Evolutionary conservation across 2,888 invertebrate genomes (phyloP).

Genomic region (Drosophila kuntzei): DNA sequence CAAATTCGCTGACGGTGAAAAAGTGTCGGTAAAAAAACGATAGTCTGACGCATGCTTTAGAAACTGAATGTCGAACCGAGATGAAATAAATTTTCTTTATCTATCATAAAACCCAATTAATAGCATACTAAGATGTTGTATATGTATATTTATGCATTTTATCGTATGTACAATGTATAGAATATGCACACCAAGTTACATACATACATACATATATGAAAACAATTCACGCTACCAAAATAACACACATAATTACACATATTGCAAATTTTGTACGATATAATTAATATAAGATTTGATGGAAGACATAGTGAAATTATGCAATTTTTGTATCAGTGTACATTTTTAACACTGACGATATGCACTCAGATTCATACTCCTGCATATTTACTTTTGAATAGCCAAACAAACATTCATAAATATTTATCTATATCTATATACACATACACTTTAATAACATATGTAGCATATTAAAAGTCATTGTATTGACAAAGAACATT

Average conservation of each 20-base stretch:
- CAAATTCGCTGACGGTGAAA: too few species aligned
- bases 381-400: background rate
- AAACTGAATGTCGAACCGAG: background rate
- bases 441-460: slow-evolving; percentile 19
- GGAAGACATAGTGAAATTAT: slow-evolving; percentile 67
- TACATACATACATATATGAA: slow-evolving; percentile 5
- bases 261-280: too few species aligned
- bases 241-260: too few species aligned
- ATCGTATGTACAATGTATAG: background rate
- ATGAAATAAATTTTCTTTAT: background rate
- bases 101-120: background rate
- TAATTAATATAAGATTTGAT: background rate
- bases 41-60: too few species aligned
- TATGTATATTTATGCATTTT: background rate
- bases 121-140: background rate
- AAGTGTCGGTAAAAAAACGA: too few species aligned
- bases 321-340: slow-evolving; percentile 61
- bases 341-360: slow-evolving; percentile 21
- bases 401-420: slow-evolving; percentile 22
- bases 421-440: slow-evolving; percentile 51
- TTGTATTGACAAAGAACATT: too few species aligned
- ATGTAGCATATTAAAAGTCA: too few species aligned
- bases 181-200: background rate
- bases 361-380: slow-evolving; percentile 34
- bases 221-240: background rate